phyloP scores from a whole-genome alignment of 1,140 invertebrate genomes.

The Trichonephila clavipes region DNA sequence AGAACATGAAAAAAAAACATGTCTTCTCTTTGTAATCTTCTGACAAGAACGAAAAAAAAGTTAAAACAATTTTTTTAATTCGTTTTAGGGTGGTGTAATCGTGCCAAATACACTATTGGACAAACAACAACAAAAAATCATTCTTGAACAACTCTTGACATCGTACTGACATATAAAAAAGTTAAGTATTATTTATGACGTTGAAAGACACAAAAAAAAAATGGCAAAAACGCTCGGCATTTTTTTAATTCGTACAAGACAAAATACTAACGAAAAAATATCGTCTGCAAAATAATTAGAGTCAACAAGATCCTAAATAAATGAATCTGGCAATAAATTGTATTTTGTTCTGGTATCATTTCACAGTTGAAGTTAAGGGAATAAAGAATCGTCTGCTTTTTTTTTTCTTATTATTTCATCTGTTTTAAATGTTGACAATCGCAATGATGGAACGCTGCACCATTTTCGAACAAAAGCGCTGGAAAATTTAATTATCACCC shows the following conservation, averaged over 20 bases:
- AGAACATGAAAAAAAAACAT: not conserved
- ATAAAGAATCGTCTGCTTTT: not conserved
- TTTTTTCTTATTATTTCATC: not conserved
- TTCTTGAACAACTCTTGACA: not conserved
- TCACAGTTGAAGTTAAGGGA: conserved; percentile 1
- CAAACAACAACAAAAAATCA: not conserved
- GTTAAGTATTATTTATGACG: conserved; percentile 54
- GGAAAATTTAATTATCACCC: conserved; percentile 40
- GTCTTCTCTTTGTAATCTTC: not conserved
- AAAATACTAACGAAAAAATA: not conserved
- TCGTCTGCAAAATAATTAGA: conserved; percentile 32
- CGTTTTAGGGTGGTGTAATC: not conserved
- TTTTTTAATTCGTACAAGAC: not conserved
- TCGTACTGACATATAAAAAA: conserved; percentile 10
- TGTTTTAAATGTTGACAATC: conserved; percentile 18
- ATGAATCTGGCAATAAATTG: conserved; percentile 13
- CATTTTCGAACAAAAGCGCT: not conserved
- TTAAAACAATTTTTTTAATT: not conserved
- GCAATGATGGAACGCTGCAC: conserved; percentile 15
- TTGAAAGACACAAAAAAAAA: not conserved
- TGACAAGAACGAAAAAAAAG: not conserved
- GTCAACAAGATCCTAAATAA: not conserved
- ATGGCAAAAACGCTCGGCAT: not conserved
- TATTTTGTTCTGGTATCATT: not conserved
- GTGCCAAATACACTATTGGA: conserved; percentile 26